These are phyloP conservation scores for Hemichromis elongatus DNA, from an alignment of 2,113 vertebrate species.

Conservation along the genomic window DNA sequence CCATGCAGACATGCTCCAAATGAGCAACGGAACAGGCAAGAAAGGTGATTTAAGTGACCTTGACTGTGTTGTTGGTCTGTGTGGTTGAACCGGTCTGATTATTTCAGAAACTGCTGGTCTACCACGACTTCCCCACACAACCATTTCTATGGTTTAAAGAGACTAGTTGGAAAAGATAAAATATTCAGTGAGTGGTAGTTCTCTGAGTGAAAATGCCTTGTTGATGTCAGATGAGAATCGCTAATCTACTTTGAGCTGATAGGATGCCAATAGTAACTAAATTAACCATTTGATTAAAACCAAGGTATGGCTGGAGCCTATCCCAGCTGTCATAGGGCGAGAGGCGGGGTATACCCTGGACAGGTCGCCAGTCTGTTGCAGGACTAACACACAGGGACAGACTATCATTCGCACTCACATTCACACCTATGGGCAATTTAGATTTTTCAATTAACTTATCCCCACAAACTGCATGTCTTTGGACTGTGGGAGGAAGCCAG, in stretches of 20 bases:
- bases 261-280: neutral
- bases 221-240: neutral
- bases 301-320: too few relatives aligned
- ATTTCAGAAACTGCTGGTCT: neutral
- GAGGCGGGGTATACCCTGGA: too few relatives aligned
- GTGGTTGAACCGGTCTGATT: neutral
- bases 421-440: too few relatives aligned
- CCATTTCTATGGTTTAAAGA: neutral
- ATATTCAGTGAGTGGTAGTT: neutral
- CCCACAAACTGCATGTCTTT: too few relatives aligned
- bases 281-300: neutral
- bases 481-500: too few relatives aligned
- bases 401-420: too few relatives aligned
- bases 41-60: neutral
- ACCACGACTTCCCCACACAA: neutral
- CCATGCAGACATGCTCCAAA: neutral
- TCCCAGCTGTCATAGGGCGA: too few relatives aligned
- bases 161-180: neutral
- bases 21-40: accelerated
- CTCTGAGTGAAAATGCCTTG: neutral
- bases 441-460: too few relatives aligned
- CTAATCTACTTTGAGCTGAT: neutral
- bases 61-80: neutral
- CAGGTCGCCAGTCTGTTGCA: too few relatives aligned
- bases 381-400: too few relatives aligned